phyloP scores from a whole-genome alignment of 30 jellyfish, hydroid and myxozoan genomes.

The Hydra vulgaris region DNA sequence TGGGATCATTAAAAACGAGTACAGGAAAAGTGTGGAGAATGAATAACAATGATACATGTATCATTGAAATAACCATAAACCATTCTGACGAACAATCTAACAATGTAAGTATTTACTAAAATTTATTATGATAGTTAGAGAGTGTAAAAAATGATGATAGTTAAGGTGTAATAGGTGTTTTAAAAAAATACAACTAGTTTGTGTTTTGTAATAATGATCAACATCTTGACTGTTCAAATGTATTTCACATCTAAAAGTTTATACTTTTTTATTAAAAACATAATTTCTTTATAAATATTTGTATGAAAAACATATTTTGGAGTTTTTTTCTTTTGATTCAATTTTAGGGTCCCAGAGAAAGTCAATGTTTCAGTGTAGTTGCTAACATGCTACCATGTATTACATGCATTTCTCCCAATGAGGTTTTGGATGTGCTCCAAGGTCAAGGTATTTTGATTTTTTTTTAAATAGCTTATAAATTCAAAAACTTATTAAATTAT shows the following conservation, averaged over 20 bases:
- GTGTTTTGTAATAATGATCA: too few species aligned
- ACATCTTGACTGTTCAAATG: too few species aligned
- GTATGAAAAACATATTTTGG: neutral
- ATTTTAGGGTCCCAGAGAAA: neutral
- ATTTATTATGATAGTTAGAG: neutral
- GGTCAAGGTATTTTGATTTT: neutral
- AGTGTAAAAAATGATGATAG: neutral
- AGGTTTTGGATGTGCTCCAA: neutral
- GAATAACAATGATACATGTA: constrained; percentile 40
- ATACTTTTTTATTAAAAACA: too few species aligned
- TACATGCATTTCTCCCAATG: neutral
- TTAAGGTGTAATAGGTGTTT: too few species aligned
- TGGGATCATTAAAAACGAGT: constrained; percentile 38
- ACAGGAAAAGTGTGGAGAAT: constrained; percentile 64
- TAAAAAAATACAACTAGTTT: too few species aligned
- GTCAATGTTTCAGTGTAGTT: neutral
- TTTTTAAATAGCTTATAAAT: too few species aligned
- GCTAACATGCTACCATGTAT: neutral
- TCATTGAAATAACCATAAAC: constrained; percentile 23
- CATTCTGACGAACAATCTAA: constrained; percentile 6
- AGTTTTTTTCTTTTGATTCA: neutral
- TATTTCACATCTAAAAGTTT: too few species aligned
- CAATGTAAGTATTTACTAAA: neutral
- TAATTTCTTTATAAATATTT: too few species aligned
- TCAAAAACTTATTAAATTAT: too few species aligned